Base-by-base conservation (phyloP, 30 jellyfish, hydroid and myxozoan species). In the Pseudorhiza aurosa region DNA sequence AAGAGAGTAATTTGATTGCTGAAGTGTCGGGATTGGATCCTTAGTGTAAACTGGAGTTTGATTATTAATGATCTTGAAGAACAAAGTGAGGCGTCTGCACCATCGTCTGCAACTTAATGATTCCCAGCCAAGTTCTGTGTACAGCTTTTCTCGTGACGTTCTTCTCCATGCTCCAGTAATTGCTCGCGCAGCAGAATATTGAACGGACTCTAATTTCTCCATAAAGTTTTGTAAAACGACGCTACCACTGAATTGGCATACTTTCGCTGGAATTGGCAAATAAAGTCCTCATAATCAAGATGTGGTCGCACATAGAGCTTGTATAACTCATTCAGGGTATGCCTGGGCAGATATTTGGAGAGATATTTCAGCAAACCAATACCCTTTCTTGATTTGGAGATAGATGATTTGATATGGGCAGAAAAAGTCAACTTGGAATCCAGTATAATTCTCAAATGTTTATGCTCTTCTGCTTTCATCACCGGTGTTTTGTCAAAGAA, bases 261-360 rank as follows among this genome's bases (percentile, higher is more conserved):
- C 33, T 69, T 81, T 81, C 10, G 85, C 78, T 51, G 93, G 93
- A 35, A 30, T 60, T 81, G 85, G 77, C 68, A 68, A 28, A 68
- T 81, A 25, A 81, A 59, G 68, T 81, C 93, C 58, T 86, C 93
- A 64, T 81, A 67, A 45, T 81, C 93, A 35, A 81, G 50, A 72
- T 81, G 93, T 43, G 85, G 93, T 44, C 80, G 74, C 67, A 49
- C 82, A 81, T 81, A 65, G 63, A 81, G 86, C 69, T 81, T 49
- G 50, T 28, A 68, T 81, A 67, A 50, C 55, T 68, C 85, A 67
- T 57, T 81, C 10, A 65, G 75, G 78, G 85, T 58, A 46, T 72
- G 72, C 69, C 93, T 65, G 58, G 86, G 93, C 37, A 67, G 93
- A 47, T 65, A 65, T 72, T 65, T 81, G 71, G 93, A 81, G 93